Evolutionary conservation across 2,113 vertebrate genomes (phyloP).

Genomic region (Cinclus cinclus): DNA sequence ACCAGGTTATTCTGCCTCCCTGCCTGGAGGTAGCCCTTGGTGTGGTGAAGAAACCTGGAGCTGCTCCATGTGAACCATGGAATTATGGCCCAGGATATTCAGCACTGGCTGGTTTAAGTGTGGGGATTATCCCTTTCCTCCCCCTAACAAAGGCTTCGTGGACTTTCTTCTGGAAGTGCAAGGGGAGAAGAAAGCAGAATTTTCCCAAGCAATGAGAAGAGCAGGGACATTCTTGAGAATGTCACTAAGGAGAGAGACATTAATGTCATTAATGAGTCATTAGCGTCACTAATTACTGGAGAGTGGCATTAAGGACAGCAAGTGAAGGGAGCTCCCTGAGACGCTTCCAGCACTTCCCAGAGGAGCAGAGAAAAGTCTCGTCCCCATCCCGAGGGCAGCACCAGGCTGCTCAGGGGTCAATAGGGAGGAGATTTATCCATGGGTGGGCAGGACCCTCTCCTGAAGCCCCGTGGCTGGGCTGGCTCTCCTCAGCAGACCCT

Average conservation of each 20-base stretch:
- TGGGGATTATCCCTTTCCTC: not conserved
- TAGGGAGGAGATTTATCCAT: not conserved
- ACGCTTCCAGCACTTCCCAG: not conserved
- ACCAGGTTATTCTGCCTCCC: too few relatives aligned
- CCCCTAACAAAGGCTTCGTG: not conserved
- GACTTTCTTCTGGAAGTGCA: not conserved
- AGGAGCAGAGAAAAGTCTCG: not conserved
- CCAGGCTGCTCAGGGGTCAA: not conserved
- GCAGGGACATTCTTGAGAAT: not conserved
- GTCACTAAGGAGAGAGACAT: not conserved
- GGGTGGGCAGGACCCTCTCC: not conserved
- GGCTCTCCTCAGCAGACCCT: not conserved
- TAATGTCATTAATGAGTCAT: not conserved
- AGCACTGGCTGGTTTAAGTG: not conserved
- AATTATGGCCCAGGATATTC: not conserved
- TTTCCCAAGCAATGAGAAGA: not conserved
- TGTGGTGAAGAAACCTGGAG: not conserved
- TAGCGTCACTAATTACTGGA: not conserved
- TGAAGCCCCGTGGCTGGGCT: not conserved
- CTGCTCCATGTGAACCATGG: not conserved
- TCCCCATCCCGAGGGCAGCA: not conserved
- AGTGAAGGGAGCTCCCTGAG: not conserved
- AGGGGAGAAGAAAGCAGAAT: fast-evolving
- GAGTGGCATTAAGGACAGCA: not conserved
- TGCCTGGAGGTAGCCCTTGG: too few relatives aligned